Evolutionary conservation across 2,797 vertebrate species (phyloP).

Genomic region (Sebastes hopkinsi): DNA sequence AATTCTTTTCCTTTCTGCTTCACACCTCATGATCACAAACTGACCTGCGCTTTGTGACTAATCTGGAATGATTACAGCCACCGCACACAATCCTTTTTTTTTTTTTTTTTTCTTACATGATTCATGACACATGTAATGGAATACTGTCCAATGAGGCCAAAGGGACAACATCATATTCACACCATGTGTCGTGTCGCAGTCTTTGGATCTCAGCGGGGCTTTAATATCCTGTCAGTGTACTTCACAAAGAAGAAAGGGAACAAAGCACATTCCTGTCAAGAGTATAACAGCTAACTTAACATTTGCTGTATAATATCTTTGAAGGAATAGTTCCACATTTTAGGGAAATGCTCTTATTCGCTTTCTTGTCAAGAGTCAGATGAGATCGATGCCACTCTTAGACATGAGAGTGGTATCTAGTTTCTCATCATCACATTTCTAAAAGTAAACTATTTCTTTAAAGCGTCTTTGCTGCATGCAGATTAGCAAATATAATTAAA

Average conservation of each 20-base stretch:
- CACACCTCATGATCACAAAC: not conserved
- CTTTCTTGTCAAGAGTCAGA: too few species aligned
- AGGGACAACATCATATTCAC: not conserved
- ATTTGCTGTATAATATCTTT: not conserved
- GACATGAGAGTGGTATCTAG: not conserved
- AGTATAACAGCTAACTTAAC: not conserved
- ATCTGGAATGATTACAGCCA: not conserved
- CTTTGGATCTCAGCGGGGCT: not conserved
- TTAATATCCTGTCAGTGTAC: slow-evolving; percentile 20
- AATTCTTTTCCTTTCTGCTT: not conserved
- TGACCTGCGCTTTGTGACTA: not conserved
- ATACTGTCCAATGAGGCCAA: not conserved
- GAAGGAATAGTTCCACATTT: not conserved
- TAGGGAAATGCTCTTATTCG: too few species aligned
- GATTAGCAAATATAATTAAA: not conserved
- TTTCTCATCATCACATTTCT: not conserved
- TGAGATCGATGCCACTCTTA: too few species aligned
- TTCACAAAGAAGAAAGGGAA: not conserved
- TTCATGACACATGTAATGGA: not conserved
- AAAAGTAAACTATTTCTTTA: not conserved
- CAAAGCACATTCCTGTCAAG: not conserved
- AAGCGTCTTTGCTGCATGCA: not conserved
- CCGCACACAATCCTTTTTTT: not conserved
- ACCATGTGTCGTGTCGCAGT: slow-evolving; percentile 4
- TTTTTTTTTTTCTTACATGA: not conserved